Conservation (phyloP, 1,140 invertebrate species). For the Alviniconcha marisindica region DNA sequence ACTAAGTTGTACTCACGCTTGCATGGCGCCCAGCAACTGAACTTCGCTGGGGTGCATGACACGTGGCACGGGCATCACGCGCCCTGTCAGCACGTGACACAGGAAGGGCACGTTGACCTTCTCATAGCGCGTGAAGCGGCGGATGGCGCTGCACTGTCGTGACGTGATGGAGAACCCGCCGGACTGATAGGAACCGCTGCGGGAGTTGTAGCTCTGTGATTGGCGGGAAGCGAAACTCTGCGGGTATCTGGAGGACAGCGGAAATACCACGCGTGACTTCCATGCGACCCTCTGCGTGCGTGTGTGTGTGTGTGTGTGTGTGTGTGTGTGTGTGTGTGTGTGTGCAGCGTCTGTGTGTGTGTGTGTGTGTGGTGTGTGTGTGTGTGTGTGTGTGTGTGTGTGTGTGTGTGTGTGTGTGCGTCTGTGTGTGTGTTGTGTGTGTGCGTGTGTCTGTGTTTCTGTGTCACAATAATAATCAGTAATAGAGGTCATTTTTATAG, state of each 20-base stretch:
- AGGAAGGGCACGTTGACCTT: constrained; percentile 20
- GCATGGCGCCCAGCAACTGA: background rate
- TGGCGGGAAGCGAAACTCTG: background rate
- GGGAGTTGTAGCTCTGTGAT: no score
- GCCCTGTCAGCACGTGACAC: constrained; percentile 7
- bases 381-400: background rate
- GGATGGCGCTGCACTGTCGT: constrained; percentile 15
- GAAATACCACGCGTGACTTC: no score
- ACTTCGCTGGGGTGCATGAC: background rate
- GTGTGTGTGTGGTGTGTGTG: background rate
- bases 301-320: no score
- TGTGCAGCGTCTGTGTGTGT: background rate
- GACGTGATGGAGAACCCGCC: background rate
- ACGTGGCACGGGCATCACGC: background rate
- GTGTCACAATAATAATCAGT: no score
- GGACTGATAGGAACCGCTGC: no score
- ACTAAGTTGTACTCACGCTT: constrained; percentile 28
- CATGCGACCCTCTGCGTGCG: no score
- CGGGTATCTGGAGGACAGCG: background rate
- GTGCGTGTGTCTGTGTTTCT: background rate
- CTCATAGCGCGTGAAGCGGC: constrained; percentile 22
- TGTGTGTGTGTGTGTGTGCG: background rate
- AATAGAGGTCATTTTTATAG: no score
- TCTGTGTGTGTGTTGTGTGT: background rate
- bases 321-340: no score